These are phyloP conservation scores for Accipiter cooperii DNA, from an alignment of 2,113 vertebrate genomes.

Conservation along the genomic window DNA sequence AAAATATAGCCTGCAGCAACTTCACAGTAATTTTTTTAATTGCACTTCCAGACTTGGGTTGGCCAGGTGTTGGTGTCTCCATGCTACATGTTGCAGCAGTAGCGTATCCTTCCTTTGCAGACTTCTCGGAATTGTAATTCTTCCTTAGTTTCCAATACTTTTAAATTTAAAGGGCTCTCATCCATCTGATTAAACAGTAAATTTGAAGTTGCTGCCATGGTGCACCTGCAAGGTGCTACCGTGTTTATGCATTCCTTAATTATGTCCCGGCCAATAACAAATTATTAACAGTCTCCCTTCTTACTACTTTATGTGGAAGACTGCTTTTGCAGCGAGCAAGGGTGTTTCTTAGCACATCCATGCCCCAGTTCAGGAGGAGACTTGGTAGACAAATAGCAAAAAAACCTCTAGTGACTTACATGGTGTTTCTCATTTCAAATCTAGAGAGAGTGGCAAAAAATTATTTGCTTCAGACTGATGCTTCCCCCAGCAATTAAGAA, in stretches of 20 bases:
- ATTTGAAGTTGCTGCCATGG: background rate
- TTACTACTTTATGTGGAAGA: background rate
- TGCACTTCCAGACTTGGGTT: background rate
- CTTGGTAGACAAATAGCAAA: background rate
- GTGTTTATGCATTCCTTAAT: background rate
- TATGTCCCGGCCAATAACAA: background rate
- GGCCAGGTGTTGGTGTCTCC: background rate
- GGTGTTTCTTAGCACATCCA: background rate
- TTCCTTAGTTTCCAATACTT: background rate
- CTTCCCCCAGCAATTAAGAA: background rate
- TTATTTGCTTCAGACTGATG: background rate
- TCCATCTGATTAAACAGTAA: background rate
- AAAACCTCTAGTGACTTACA: background rate
- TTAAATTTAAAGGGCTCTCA: background rate
- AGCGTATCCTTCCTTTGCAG: background rate
- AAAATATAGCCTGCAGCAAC: background rate
- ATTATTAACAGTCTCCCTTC: background rate
- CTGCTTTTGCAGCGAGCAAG: background rate
- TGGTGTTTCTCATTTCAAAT: background rate
- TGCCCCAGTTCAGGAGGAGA: background rate
- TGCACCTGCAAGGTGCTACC: background rate
- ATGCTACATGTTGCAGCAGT: background rate
- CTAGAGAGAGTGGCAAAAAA: background rate
- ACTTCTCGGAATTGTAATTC: background rate
- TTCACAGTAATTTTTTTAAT: background rate